phyloP scores from a whole-genome alignment of 2,113 vertebrate species.

The Antennarius striatus region DNA sequence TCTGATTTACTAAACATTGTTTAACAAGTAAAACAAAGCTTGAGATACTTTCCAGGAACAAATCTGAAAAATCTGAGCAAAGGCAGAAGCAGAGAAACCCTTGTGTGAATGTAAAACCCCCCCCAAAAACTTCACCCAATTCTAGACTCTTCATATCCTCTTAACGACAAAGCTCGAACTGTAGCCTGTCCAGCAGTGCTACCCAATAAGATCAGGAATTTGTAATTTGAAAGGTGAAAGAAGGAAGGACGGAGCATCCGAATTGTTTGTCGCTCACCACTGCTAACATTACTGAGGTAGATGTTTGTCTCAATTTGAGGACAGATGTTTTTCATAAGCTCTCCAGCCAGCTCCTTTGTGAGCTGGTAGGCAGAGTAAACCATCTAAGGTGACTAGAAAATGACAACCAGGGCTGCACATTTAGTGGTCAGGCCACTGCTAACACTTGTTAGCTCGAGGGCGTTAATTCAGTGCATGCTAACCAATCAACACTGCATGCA shows the following conservation, averaged over 20 bases:
- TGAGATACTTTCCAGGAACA: no score
- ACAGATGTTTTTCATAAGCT: conserved; percentile 86
- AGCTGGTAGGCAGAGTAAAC: conserved; percentile 86
- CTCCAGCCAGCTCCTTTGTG: conserved; percentile 84
- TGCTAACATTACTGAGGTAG: conserved; percentile 89
- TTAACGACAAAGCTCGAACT: no score
- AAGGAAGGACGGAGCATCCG: background rate
- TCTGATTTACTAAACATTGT: background rate
- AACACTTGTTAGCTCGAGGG: conserved; percentile 26
- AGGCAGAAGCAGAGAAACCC: no score
- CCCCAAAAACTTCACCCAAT: no score
- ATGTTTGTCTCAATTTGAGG: conserved; percentile 78
- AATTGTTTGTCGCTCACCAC: conserved; percentile 80
- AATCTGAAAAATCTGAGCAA: background rate
- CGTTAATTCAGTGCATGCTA: background rate
- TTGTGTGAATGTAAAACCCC: background rate
- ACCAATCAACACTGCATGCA: conserved; percentile 1
- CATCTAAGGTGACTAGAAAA: conserved; percentile 82
- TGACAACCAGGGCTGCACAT: conserved; percentile 12
- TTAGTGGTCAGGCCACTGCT: conserved; percentile 40
- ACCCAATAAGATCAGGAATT: no score
- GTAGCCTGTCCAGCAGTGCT: no score
- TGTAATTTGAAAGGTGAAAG: background rate
- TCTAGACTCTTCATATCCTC: background rate
- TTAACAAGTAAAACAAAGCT: background rate